Evolutionary conservation across 2,888 invertebrate species (phyloP).

Genomic region (Mactromeris polynyma): DNA sequence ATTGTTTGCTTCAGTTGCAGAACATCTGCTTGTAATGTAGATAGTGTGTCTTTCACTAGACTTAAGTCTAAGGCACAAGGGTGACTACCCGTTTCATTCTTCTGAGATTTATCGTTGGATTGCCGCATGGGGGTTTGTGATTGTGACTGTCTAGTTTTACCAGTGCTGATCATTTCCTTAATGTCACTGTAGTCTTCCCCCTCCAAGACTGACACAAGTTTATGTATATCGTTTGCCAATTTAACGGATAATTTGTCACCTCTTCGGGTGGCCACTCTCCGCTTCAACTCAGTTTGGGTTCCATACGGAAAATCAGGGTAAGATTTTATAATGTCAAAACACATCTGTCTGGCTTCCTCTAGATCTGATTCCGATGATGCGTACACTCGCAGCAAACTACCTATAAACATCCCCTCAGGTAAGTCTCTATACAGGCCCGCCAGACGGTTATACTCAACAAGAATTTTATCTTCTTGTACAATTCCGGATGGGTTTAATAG

Average conservation of each 20-base stretch:
- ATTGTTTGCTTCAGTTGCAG: not conserved
- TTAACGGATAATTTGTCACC: not conserved
- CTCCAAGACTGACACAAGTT: not conserved
- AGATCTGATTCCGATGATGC: not conserved
- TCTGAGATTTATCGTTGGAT: not conserved
- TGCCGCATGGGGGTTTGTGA: not conserved
- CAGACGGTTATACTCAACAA: not conserved
- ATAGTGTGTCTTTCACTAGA: not conserved
- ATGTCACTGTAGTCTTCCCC: not conserved
- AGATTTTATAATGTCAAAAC: not conserved
- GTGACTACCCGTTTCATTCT: not conserved
- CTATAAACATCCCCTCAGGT: constrained; percentile 7
- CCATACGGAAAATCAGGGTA: not conserved
- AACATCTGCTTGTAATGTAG: not conserved
- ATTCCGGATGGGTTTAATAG: not conserved
- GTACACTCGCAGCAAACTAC: not conserved
- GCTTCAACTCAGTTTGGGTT: not conserved
- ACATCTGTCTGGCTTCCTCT: not conserved
- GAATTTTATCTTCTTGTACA: not conserved
- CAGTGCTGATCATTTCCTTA: not conserved
- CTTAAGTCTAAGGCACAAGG: not conserved
- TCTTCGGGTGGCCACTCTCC: not conserved
- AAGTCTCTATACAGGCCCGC: not conserved
- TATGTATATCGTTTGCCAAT: constrained; percentile 6
- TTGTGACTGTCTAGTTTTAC: not conserved